Percentiles rank a stretch among this genome's conserved stretches.
phyloP scores from a whole-genome alignment of 2,888 invertebrate species.

The Ornithoptera priamus region DNA sequence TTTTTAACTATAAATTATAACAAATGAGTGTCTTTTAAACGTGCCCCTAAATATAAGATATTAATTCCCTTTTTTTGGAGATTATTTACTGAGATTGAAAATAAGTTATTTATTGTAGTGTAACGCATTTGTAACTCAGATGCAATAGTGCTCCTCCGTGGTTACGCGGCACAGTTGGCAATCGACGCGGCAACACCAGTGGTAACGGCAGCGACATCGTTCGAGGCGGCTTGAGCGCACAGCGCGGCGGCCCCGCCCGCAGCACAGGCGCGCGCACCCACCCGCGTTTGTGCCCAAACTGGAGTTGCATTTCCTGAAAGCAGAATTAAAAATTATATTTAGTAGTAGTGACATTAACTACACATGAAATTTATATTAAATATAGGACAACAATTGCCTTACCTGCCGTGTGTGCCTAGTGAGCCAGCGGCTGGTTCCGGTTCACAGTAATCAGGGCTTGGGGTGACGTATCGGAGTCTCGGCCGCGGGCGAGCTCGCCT shows the following conservation, averaged over 20 bases:
- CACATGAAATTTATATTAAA: no score
- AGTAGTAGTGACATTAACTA: no score
- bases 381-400: conserved; percentile 18
- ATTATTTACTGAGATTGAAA: no score
- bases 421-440: conserved; percentile 86
- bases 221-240: conserved; percentile 84
- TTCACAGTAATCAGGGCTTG: conserved; percentile 91
- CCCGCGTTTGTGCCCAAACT: conserved; percentile 82
- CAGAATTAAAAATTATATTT: no score
- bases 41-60: no score
- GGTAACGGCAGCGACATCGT: conserved; percentile 91
- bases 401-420: conserved; percentile 89
- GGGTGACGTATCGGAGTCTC: conserved; percentile 86
- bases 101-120: no score
- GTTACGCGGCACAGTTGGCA: conserved; percentile 89
- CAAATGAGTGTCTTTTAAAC: no score
- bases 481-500: conserved; percentile 69
- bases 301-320: conserved; percentile 84
- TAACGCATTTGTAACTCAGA: conserved; percentile 37
- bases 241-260: conserved; percentile 88
- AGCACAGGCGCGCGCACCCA: conserved; percentile 90
- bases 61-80: no score
- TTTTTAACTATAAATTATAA: no score
- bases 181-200: conserved; percentile 93
- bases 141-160: conserved; percentile 86